Conservation (phyloP, 2,888 invertebrate species). For the Quadriops clusia region DNA sequence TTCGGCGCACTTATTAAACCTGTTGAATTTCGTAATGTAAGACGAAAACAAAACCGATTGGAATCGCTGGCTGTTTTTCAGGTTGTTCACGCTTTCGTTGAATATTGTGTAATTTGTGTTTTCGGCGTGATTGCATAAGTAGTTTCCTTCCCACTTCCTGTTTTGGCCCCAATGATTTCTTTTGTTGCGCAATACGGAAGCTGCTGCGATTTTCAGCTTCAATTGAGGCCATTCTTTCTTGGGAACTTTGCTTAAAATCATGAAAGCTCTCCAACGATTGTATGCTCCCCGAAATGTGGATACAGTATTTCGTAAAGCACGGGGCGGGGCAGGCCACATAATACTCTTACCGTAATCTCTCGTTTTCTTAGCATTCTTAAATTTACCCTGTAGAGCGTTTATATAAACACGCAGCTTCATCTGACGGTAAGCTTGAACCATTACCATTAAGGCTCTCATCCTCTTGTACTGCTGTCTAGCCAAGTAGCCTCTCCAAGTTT, state of each 20-base stretch:
- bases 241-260: conserved; percentile 72
- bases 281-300: conserved; percentile 50
- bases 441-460: conserved; percentile 74
- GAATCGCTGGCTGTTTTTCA: conserved; percentile 57
- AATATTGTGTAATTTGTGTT: conserved; percentile 55
- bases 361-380: conserved; percentile 51
- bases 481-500: conserved; percentile 73
- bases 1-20: conserved; percentile 55
- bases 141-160: conserved; percentile 76
- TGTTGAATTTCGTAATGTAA: conserved; percentile 57
- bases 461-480: conserved; percentile 64
- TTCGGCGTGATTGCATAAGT: conserved; percentile 55
- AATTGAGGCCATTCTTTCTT: conserved; percentile 80
- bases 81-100: conserved; percentile 52
- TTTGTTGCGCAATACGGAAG: conserved; percentile 56
- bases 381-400: conserved; percentile 48
- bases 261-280: conserved; percentile 79
- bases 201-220: conserved; percentile 66
- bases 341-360: conserved; percentile 68
- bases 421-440: conserved; percentile 67
- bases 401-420: conserved; percentile 69
- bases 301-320: conserved; percentile 51
- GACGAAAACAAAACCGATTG: conserved; percentile 52
- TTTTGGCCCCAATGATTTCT: conserved; percentile 61
- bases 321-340: conserved; percentile 72